phyloP scores from a whole-genome alignment of 2,797 vertebrate species.

The Momotus momota region DNA sequence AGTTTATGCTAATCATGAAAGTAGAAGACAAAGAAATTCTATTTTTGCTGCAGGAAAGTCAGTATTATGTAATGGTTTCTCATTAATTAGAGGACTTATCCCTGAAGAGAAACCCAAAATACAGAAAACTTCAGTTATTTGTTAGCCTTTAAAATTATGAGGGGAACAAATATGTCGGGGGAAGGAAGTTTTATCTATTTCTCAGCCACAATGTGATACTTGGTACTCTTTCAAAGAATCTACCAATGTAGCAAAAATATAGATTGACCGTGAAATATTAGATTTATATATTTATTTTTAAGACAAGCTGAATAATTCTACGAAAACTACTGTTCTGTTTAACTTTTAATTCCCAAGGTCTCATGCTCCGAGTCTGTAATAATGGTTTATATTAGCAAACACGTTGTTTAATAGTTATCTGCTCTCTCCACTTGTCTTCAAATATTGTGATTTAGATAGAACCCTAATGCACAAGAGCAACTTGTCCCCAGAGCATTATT shows the following conservation, averaged over 20 bases:
- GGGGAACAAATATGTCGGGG: rapidly evolving
- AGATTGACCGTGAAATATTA: background rate
- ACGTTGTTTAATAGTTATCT: conserved; percentile 54
- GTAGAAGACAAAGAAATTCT: background rate
- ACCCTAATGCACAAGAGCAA: conserved; percentile 83
- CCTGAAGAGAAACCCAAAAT: background rate
- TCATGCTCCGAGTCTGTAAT: background rate
- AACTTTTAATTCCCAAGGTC: conserved; percentile 21
- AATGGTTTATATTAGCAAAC: background rate
- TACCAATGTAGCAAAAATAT: background rate
- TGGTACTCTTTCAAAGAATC: background rate
- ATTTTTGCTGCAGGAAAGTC: background rate
- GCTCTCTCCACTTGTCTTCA: conserved; percentile 67
- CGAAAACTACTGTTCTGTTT: background rate
- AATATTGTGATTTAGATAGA: conserved; percentile 85
- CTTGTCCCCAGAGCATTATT: conserved; percentile 88
- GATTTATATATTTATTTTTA: background rate
- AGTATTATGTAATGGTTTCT: background rate
- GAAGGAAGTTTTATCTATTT: background rate
- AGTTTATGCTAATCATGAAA: background rate
- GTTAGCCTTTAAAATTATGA: background rate
- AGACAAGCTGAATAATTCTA: background rate
- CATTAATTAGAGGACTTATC: background rate
- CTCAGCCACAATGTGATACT: background rate
- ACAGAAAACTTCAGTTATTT: background rate